phyloP scores from a whole-genome alignment of 2,797 vertebrate species.

The Tragopan temminckii region DNA sequence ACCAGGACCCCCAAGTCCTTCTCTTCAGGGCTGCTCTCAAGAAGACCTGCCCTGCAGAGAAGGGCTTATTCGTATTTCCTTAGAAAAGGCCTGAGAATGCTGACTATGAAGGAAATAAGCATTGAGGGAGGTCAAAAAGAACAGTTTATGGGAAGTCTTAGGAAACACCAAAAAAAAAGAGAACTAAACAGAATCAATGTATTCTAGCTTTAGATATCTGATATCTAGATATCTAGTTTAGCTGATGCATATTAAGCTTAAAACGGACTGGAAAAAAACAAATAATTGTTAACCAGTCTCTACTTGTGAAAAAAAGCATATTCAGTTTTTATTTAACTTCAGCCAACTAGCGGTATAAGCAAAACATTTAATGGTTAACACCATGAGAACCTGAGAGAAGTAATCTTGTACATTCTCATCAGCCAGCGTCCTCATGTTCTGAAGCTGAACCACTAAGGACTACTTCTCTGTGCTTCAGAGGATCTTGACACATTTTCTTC shows the following conservation, averaged over 20 bases:
- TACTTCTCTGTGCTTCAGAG: not conserved
- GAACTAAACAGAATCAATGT: not conserved
- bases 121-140: not conserved
- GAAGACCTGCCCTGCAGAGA: too few relatives aligned
- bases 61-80: not conserved
- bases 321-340: not conserved
- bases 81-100: not conserved
- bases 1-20: too few relatives aligned
- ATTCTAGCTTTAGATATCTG: not conserved
- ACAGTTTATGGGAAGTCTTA: not conserved
- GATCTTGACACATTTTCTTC: not conserved
- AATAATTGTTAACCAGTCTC: too few relatives aligned
- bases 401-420: not conserved
- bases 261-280: not conserved
- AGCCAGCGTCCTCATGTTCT: not conserved
- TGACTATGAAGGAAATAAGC: not conserved
- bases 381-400: not conserved
- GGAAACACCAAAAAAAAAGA: not conserved
- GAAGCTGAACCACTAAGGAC: not conserved
- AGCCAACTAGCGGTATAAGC: not conserved
- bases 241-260: not conserved
- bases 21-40: too few relatives aligned
- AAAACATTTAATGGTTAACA: not conserved
- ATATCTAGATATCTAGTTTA: not conserved
- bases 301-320: too few relatives aligned